These are phyloP conservation scores for Salvator merianae DNA, from an alignment of 2,113 vertebrate species.

Conservation along the genomic window DNA sequence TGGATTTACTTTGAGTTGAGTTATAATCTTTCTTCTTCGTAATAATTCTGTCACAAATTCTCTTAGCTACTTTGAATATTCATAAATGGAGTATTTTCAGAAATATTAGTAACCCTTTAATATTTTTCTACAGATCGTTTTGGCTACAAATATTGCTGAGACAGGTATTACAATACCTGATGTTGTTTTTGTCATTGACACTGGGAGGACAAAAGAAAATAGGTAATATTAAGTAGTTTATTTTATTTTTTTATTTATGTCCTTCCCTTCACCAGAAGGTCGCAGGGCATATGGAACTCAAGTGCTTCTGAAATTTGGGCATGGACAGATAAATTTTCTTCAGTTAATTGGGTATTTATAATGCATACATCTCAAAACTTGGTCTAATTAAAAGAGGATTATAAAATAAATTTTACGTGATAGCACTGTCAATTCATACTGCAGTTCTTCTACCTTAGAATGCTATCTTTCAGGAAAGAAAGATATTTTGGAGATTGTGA, in stretches of 20 bases:
- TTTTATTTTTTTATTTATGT: no score
- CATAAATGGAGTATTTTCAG: neutral
- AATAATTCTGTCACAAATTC: neutral
- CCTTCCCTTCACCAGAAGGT: no score
- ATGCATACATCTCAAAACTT: neutral
- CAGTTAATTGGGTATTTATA: neutral
- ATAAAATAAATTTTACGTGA: no score
- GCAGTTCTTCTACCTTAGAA: neutral
- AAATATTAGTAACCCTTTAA: neutral
- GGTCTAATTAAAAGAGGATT: no score
- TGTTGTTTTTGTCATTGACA: conserved; percentile 95
- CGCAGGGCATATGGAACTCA: neutral
- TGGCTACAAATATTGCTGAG: conserved; percentile 98
- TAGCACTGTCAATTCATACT: no score
- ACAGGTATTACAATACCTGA: conserved; percentile 98
- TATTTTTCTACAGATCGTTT: conserved; percentile 85
- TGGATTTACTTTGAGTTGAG: neutral
- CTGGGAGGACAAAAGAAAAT: conserved; percentile 96
- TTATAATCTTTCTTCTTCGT: neutral
- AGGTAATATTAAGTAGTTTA: conserved; percentile 76
- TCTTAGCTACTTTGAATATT: neutral
- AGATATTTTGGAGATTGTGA: neutral
- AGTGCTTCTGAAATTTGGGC: neutral
- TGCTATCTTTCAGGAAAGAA: neutral
- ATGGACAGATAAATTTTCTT: no score